These are phyloP conservation scores for Drosophila arizonae DNA, from an alignment of 1,140 invertebrate genomes.

Conservation along the genomic window DNA sequence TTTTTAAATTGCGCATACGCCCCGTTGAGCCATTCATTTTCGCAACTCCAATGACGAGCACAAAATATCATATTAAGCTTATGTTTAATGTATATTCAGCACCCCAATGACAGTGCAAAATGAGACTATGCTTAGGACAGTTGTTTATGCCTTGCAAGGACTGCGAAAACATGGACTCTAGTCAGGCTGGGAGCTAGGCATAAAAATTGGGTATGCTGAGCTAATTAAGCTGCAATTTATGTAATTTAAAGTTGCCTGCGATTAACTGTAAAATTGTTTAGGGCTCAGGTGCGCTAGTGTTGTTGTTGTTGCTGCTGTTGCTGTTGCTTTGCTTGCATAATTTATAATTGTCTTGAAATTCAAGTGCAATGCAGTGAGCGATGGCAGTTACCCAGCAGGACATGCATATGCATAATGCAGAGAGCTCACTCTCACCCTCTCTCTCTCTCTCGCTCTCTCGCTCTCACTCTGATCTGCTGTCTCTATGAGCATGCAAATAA, in stretches of 20 bases:
- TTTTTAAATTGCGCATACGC: conserved; percentile 75
- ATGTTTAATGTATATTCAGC: background rate
- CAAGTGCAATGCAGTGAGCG: conserved; percentile 44
- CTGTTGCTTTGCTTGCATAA: conserved; percentile 16
- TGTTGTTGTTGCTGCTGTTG: too few relatives aligned
- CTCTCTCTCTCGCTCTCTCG: background rate
- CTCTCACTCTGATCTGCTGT: conserved; percentile 1
- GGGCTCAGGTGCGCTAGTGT: too few relatives aligned
- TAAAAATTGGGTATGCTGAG: background rate
- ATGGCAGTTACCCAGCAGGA: conserved; percentile 21
- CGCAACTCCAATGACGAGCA: conserved; percentile 7
- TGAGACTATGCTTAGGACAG: conserved; percentile 1
- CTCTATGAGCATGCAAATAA: conserved; percentile 18
- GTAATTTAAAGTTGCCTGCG: background rate
- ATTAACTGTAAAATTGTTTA: background rate
- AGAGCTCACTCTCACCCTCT: background rate
- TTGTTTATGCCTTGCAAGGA: conserved; percentile 20
- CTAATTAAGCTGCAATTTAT: conserved; percentile 1
- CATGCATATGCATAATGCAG: conserved; percentile 67
- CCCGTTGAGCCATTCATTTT: conserved; percentile 47
- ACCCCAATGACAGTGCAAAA: background rate
- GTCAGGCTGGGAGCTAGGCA: too few relatives aligned
- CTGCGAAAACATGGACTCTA: too few relatives aligned
- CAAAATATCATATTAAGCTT: conserved; percentile 1
- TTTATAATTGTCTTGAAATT: conserved; percentile 43